These are phyloP conservation scores for Meliscaeva auricollis DNA, from an alignment of 2,888 invertebrate species.

Conservation along the genomic window DNA sequence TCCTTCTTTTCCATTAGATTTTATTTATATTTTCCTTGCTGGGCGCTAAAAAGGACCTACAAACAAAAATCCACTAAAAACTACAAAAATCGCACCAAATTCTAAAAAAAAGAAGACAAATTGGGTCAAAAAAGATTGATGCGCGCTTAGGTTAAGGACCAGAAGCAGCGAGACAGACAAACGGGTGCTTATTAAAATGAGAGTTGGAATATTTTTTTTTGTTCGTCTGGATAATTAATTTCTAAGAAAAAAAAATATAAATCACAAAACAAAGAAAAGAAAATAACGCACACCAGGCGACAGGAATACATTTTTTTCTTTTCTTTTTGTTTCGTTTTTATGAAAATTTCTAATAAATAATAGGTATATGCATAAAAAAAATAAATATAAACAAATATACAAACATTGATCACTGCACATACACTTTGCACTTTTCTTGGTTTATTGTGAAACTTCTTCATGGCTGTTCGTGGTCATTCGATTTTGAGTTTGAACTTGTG, in stretches of 20 bases:
- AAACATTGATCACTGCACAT: constrained; percentile 72
- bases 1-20: neutral
- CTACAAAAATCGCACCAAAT: constrained; percentile 26
- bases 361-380: neutral
- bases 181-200: constrained; percentile 14
- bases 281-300: neutral
- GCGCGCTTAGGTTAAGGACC: constrained; percentile 29
- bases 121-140: constrained; percentile 56
- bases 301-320: neutral
- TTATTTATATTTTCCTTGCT: constrained; percentile 1
- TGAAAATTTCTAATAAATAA: constrained; percentile 37
- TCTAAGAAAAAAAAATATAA: constrained; percentile 13
- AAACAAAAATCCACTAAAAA: neutral
- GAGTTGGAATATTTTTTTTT: neutral
- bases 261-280: constrained; percentile 12
- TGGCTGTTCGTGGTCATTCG: constrained; percentile 54
- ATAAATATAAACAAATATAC: constrained; percentile 67
- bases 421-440: constrained; percentile 75
- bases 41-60: constrained; percentile 32
- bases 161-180: constrained; percentile 10
- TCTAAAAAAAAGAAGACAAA: constrained; percentile 34
- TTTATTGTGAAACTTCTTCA: constrained; percentile 76
- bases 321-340: too few relatives aligned
- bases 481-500: constrained; percentile 39
- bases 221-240: constrained; percentile 1